Base-by-base conservation (phyloP, 2,888 invertebrate species). In the Adelphocoris suturalis region DNA sequence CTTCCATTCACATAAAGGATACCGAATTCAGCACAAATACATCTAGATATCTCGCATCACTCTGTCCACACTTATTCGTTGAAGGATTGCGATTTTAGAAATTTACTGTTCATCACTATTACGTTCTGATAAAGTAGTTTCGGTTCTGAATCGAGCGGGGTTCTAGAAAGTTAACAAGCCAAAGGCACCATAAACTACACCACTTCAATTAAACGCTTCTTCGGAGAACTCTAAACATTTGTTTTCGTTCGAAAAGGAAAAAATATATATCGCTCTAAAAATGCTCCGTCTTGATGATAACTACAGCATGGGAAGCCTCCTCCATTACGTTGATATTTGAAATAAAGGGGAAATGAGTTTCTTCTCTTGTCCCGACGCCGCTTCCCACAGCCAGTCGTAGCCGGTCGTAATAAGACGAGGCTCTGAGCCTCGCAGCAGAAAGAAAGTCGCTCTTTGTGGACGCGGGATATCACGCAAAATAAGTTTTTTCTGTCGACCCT, bases 271-370 rank as follows among this genome's bases (percentile, higher is more conserved):
- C 52, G 52, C 12, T 5, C 14, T 52, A 68, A 68, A 68, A 68
- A 68, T 13, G 23, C 5, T 12, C n/a, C n/a, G 57, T 16, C 68
- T 68, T 23, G 23, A 68, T 27, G 68, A 68, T 68, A 68, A 68
- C 68, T 68, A 68, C 23, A 68, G 68, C 5, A 9, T 23, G 27
- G 23, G 68, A 57, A 57, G 16, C 5, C 68, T 68, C 12, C 23
- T 23, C 68, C 11, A 68, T 68, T 68, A 68, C 68, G 68, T 68
- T 68, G 68, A 68, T 68, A 68, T 68, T 68, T 68, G 68, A 68
- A 23, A 68, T 68, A 68, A 68, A 68, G 68, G 13, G 68, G 68
- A 68, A 68, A 68, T 68, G 68, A 68, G 68, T 68, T 68, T 52
- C 13, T 9, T 68, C 68, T 68, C 68, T 68, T 27, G 23, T 23